phyloP scores from a whole-genome alignment of 2,888 invertebrate genomes.

The Mythimna vitellina region DNA sequence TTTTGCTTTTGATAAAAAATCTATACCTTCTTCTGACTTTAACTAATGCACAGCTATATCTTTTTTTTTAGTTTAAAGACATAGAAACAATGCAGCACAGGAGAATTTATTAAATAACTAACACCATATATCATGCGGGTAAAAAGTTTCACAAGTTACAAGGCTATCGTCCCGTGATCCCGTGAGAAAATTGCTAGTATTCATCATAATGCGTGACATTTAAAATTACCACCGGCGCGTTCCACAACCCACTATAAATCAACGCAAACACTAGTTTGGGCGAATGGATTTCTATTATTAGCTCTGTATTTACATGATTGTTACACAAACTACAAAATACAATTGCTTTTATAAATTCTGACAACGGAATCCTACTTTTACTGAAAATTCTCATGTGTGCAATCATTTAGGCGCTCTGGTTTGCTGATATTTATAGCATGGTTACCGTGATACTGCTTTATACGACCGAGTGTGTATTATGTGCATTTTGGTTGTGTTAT shows the following conservation, averaged over 20 bases:
- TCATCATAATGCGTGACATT: conserved; percentile 89
- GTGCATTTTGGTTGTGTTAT: conserved; percentile 68
- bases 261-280: conserved; percentile 84
- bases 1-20: neutral
- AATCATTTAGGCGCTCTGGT: conserved; percentile 80
- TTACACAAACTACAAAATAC: conserved; percentile 59
- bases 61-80: neutral
- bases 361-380: conserved; percentile 67
- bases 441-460: conserved; percentile 80
- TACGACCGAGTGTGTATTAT: conserved; percentile 75
- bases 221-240: conserved; percentile 85
- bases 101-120: conserved; percentile 59
- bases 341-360: conserved; percentile 46
- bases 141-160: conserved; percentile 74
- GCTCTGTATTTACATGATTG: conserved; percentile 66
- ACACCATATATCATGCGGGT: conserved; percentile 61
- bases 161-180: conserved; percentile 80
- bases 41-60: neutral
- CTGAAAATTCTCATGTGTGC: conserved; percentile 78
- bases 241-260: conserved; percentile 83
- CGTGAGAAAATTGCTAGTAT: conserved; percentile 88
- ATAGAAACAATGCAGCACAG: conserved; percentile 26
- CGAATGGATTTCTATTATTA: conserved; percentile 74
- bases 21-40: neutral
- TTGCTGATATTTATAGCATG: conserved; percentile 82